Percentiles rank a stretch among this genome's conserved stretches.
These are phyloP conservation scores for Chionomys nivalis DNA, from an alignment of 2,113 vertebrate species.

Conservation along the genomic window DNA sequence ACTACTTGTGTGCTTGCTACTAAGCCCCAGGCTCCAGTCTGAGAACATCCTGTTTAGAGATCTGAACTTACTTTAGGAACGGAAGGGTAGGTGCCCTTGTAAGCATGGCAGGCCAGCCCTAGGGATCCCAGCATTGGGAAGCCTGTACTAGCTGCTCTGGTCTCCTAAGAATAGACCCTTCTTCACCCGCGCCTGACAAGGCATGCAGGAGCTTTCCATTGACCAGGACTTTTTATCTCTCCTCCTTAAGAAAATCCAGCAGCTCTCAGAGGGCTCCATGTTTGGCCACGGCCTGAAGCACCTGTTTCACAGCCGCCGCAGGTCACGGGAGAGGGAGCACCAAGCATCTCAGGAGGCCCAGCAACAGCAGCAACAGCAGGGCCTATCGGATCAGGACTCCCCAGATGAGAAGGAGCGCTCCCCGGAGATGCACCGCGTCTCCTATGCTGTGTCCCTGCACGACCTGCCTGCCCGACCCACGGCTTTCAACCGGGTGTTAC, in stretches of 20 bases:
- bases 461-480: slow-evolving; percentile 90
- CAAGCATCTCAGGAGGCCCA: slow-evolving; percentile 83
- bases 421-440: slow-evolving; percentile 92
- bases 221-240: slow-evolving; percentile 30
- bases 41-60: background rate
- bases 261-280: slow-evolving; percentile 92
- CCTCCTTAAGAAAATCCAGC: slow-evolving; percentile 89
- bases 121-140: background rate
- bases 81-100: background rate
- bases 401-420: slow-evolving; percentile 91
- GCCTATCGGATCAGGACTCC: slow-evolving; percentile 88
- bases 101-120: background rate
- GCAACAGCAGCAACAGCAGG: slow-evolving; percentile 72
- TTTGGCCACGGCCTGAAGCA: slow-evolving; percentile 92
- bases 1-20: background rate
- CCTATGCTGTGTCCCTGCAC: slow-evolving; percentile 90
- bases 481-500: slow-evolving; percentile 91
- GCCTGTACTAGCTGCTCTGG: background rate
- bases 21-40: background rate
- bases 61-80: background rate
- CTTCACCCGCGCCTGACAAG: background rate
- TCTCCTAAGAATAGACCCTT: background rate
- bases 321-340: slow-evolving; percentile 88
- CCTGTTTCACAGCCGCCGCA: slow-evolving; percentile 91
- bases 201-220: background rate